Conservation (phyloP, 2,113 vertebrate species). For the Falcunculus frontatus region DNA sequence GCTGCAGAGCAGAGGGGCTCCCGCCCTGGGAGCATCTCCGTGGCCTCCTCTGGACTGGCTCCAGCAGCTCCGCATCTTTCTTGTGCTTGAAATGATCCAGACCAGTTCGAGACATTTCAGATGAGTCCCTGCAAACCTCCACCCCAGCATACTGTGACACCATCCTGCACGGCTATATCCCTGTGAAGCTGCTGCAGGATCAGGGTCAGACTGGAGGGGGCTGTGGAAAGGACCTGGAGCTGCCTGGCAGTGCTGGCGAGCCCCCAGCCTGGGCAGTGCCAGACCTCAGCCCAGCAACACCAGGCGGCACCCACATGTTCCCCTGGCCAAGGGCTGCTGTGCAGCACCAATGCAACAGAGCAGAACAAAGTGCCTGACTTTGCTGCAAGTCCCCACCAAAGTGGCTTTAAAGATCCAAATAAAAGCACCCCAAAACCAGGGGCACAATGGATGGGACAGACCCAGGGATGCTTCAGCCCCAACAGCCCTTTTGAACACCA, state of each 20-base stretch:
- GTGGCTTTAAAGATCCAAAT: not conserved
- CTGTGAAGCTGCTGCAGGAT: not conserved
- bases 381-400: not conserved
- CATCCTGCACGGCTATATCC: not conserved
- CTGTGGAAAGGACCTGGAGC: not conserved
- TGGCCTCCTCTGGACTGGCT: not conserved
- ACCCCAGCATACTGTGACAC: accelerated
- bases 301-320: not conserved
- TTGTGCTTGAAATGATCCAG: not conserved
- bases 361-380: not conserved
- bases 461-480: not conserved
- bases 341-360: not conserved
- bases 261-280: not conserved
- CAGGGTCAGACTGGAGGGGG: accelerated
- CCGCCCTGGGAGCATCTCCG: not conserved
- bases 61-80: not conserved
- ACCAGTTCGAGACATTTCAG: not conserved
- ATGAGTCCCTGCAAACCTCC: not conserved
- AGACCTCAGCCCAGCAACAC: not conserved
- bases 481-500: not conserved
- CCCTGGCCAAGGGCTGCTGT: not conserved
- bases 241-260: accelerated
- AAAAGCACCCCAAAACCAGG: not conserved
- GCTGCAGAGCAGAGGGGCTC: not conserved
- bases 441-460: not conserved